Evolutionary conservation across 2,113 vertebrate species (phyloP), one percentile per base, ranked within the genome.

Genomic region (Larimichthys crocea): DNA sequence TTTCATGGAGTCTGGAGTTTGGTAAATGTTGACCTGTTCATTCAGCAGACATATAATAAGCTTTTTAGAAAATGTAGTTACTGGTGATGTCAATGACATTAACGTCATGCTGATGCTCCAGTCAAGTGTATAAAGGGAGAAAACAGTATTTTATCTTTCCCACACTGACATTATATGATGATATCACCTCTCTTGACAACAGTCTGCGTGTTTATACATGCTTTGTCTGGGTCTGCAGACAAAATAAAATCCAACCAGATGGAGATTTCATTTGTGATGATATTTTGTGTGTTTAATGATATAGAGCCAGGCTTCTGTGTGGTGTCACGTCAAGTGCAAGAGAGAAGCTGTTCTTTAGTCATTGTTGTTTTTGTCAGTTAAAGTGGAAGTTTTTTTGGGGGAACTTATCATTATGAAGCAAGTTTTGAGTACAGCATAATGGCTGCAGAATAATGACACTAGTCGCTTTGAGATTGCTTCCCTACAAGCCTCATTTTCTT

Each of bases 11-110:
- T 56, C 49, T 53, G 50, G 20, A 17, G 17, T 63, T 68, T 64
- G 49, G 62, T 74, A 52, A 48, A 63, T 63, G 48, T 24, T 46
- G 62, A 62, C 56, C 26, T 11, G 3, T 44, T 48, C 17, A 42
- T 57, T 79, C 44, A 17, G 40, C 44, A 71, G 42, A 64, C 1
- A 40, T 44, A 53, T 24, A 82, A 78, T 64, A 15, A 61, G 76
- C 71, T 76, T 67, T 67, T 71, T 24, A 72, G 29, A 83, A 76
- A 70, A 60, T 35, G 46, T 24, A 59, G 50, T 52, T n/a, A 31
- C 29, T 16, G 22, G 57, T 79, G 67, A 75, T 69, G 63, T 74
- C 64, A 61, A 5, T 61, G 74, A 65, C 44, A 70, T 64, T 46
- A 56, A 50, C 3, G 3, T 75, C 64, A 74, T 2, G 24, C 10